Base-by-base conservation (phyloP, 2,113 vertebrate species). In the Penelope pileata region DNA sequence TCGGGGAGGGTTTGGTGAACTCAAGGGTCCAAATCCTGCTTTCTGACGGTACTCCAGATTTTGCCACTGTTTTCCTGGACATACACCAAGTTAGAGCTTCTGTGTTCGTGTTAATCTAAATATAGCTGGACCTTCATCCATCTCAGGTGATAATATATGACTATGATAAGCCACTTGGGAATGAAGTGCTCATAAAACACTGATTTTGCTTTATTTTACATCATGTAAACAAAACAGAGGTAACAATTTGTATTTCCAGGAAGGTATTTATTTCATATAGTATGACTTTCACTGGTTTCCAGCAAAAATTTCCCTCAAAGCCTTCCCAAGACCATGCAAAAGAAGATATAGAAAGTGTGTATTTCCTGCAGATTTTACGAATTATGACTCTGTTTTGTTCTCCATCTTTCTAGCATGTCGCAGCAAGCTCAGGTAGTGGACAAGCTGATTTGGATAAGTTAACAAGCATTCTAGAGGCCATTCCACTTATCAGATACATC, bases 371-470 rank as follows among this genome's bases (percentile, higher is more conserved):
- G 6, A 59, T 89, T 86, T n/a, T 54, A 89, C 40, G 58, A 14
- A 7, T n/a, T 18, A 4, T 36, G 23, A 3, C 21, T 95, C 42
- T 24, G 11, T 51, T 59, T 69, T 94, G 3, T 63, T 87, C 47
- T 94, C 50, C 54, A 38, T 63, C 22, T 94, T 77, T 77, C 27
- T 83, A 99, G 99, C 98, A 99, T 17, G 38, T 99, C 43, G 99
- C 99, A 3, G 99, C 98, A 86, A 99, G 99, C 94, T 99, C 99
- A 5, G 99, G 99, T 93, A 99, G 99, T 10, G 97, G 99, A 58
- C 96, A 96, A 92, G 97, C 97, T 5, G 99, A 99, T 93, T 97
- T 99, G 96, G 99, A 99, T 89, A 99, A 97, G 92, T 98, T 99
- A 94, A 98, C 97, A 85, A 96, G 92, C 86, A 98, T 99, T 94